Conservation (phyloP, 2,888 invertebrate genomes). For the Ennomos erosarius region DNA sequence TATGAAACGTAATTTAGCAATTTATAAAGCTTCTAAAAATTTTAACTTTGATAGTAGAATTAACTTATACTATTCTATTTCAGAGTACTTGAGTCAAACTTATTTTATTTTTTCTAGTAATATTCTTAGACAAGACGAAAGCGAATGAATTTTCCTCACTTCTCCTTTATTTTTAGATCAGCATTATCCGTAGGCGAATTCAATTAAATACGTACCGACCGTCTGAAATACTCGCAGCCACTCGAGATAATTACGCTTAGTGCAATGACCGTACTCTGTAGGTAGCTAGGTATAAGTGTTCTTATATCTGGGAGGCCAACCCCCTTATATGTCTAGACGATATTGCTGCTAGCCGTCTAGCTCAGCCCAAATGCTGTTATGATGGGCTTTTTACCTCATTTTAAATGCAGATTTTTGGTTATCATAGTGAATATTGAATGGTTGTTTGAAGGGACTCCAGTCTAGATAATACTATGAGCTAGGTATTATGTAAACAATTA, state of each 20-base stretch:
- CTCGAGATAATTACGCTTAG: conserved; percentile 29
- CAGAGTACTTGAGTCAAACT: too few relatives aligned
- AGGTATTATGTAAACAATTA: too few relatives aligned
- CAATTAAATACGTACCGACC: conserved; percentile 25
- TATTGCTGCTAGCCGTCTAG: conserved; percentile 41
- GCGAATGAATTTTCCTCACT: neutral
- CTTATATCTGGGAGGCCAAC: conserved; percentile 29
- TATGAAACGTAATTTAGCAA: too few relatives aligned
- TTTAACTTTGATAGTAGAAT: too few relatives aligned
- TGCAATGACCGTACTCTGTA: conserved; percentile 38
- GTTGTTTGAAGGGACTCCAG: neutral
- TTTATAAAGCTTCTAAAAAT: too few relatives aligned
- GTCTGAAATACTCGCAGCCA: conserved; percentile 24
- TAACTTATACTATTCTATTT: too few relatives aligned
- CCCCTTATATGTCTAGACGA: conserved; percentile 45
- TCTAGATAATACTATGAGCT: too few relatives aligned
- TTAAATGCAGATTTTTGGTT: conserved; percentile 18
- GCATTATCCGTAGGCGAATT: conserved; percentile 26
- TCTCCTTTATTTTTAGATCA: neutral
- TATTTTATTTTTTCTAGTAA: neutral
- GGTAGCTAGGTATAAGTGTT: conserved; percentile 12
- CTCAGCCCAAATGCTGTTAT: conserved; percentile 20
- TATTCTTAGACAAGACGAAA: neutral
- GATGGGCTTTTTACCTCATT: conserved; percentile 18
- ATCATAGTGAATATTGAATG: neutral